These are phyloP conservation scores for Amorpha juglandis DNA, from an alignment of 2,888 invertebrate species.

Conservation along the genomic window DNA sequence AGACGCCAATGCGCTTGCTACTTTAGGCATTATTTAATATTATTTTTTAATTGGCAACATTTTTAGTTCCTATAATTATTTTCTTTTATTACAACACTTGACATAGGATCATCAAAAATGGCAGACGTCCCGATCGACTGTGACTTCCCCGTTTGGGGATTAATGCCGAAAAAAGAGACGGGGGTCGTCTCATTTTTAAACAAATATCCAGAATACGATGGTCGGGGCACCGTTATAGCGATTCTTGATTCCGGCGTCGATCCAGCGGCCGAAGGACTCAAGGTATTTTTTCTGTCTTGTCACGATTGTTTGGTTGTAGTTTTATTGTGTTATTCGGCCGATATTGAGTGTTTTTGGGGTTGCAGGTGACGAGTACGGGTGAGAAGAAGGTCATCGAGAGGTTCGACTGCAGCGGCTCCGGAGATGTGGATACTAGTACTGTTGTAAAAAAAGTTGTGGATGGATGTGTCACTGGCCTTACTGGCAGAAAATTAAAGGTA, in stretches of 20 bases:
- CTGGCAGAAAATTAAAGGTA: slow-evolving; percentile 95
- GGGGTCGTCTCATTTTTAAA: slow-evolving; percentile 93
- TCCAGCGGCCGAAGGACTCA: slow-evolving; percentile 96
- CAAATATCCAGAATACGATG: slow-evolving; percentile 96
- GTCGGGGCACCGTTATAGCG: slow-evolving; percentile 95
- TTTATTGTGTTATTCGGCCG: slow-evolving; percentile 39
- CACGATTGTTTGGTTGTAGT: slow-evolving; percentile 51
- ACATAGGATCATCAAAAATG: slow-evolving; percentile 80
- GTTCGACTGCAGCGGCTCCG: slow-evolving; percentile 97
- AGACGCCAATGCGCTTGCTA: too few relatives aligned
- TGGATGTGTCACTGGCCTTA: slow-evolving; percentile 91
- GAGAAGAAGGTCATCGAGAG: slow-evolving; percentile 97
- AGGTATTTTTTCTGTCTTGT: slow-evolving; percentile 87
- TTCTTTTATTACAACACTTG: slow-evolving; percentile 49
- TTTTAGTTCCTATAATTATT: slow-evolving; percentile 32
- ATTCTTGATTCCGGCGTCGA: slow-evolving; percentile 99
- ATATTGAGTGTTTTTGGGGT: slow-evolving; percentile 41
- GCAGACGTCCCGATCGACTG: slow-evolving; percentile 83
- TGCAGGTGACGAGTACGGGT: slow-evolving; percentile 93
- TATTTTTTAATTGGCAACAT: slow-evolving; percentile 15
- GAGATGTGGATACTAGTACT: slow-evolving; percentile 96
- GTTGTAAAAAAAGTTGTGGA: slow-evolving; percentile 81
- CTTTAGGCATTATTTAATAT: too few relatives aligned
- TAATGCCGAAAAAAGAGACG: slow-evolving; percentile 97
- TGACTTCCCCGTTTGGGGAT: slow-evolving; percentile 92